phyloP scores from a whole-genome alignment of 2,797 vertebrate species.

The Macroramphosus scolopax region DNA sequence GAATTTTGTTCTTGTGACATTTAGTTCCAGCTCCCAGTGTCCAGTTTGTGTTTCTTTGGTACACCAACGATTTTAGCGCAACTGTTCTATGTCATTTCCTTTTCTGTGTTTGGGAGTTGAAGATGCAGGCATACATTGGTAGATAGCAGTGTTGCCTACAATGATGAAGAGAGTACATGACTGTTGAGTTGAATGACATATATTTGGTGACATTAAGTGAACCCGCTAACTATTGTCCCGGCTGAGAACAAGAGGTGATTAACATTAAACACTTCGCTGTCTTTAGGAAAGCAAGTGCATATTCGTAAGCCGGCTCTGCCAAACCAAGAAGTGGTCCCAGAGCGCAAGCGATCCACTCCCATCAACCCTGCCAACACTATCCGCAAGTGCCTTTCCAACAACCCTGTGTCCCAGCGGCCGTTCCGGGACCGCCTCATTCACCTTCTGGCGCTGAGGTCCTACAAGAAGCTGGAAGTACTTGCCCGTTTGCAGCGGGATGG shows the following conservation, averaged over 20 bases:
- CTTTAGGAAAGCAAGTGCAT: constrained; percentile 84
- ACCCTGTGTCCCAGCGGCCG: constrained; percentile 80
- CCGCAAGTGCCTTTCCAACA: constrained; percentile 81
- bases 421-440: constrained; percentile 89
- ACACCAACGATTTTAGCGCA: no score
- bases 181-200: not conserved
- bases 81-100: no score
- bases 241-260: not conserved
- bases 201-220: not conserved
- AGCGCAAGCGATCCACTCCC: constrained; percentile 88
- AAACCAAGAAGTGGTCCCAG: constrained; percentile 78
- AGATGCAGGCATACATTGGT: no score
- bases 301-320: constrained; percentile 82
- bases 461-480: constrained; percentile 91
- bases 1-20: no score
- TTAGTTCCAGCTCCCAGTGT: no score
- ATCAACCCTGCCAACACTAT: constrained; percentile 87
- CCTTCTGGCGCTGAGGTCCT: constrained; percentile 86
- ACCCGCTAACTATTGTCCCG: not conserved
- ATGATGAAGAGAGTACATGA: not conserved
- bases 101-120: no score
- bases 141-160: no score
- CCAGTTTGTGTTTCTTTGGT: no score
- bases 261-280: constrained; percentile 4
- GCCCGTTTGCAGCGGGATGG: constrained; percentile 88